Conservation (phyloP, 2,888 invertebrate species). For the Acronicta leporina region DNA sequence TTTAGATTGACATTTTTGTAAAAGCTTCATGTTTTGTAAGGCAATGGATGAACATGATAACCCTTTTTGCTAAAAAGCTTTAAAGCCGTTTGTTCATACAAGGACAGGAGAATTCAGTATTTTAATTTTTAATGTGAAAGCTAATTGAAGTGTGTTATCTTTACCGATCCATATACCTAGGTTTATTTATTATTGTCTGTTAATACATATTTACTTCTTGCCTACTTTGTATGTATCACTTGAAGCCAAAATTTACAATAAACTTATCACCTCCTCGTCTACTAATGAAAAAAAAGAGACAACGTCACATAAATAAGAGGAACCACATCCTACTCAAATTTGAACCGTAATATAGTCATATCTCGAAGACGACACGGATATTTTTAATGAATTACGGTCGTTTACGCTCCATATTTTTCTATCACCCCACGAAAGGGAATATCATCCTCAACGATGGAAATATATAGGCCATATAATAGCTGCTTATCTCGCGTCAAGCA, state of each 20-base stretch:
- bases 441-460: conserved; percentile 35
- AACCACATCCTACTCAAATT: conserved; percentile 1
- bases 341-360: conserved; percentile 18
- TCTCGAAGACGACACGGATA: conserved; percentile 22
- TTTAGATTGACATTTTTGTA: conserved; percentile 33
- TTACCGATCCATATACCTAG: too few relatives aligned
- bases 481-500: conserved; percentile 38
- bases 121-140: too few relatives aligned
- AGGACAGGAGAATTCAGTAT: too few relatives aligned
- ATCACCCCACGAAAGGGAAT: conserved; percentile 34
- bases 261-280: too few relatives aligned
- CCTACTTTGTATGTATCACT: too few relatives aligned
- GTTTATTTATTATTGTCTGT: too few relatives aligned
- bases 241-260: too few relatives aligned
- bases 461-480: conserved; percentile 36
- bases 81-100: not conserved
- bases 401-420: conserved; percentile 33
- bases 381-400: conserved; percentile 42
- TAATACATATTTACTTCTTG: too few relatives aligned
- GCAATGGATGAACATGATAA: conserved; percentile 26
- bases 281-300: not conserved
- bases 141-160: too few relatives aligned
- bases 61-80: conserved; percentile 17
- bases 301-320: not conserved
- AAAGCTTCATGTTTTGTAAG: conserved; percentile 10